phyloP scores from a whole-genome alignment of 2,888 invertebrate genomes.

The Trissolcus brochymenae region DNA sequence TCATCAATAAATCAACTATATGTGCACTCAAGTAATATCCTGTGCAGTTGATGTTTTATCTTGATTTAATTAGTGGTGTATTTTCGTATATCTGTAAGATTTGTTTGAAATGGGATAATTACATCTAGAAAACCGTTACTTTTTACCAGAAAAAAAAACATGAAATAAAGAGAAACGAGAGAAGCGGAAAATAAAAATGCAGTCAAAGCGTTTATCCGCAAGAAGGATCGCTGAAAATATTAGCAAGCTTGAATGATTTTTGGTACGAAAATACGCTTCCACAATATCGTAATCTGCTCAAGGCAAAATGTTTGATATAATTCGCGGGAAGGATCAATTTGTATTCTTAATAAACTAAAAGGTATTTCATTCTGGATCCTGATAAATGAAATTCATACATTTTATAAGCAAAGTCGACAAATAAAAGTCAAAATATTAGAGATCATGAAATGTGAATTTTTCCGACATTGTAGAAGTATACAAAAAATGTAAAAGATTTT shows the following conservation, averaged over 20 bases:
- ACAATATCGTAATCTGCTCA: slow-evolving; percentile 29
- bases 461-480: too few species aligned
- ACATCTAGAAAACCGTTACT: background rate
- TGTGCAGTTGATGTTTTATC: too few species aligned
- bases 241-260: slow-evolving; percentile 26
- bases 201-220: slow-evolving; percentile 8
- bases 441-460: too few species aligned
- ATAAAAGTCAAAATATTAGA: too few species aligned
- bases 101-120: too few species aligned
- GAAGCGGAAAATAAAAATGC: slow-evolving; percentile 6
- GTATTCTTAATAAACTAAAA: slow-evolving; percentile 9
- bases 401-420: too few species aligned
- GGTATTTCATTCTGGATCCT: too few species aligned
- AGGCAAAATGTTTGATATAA: slow-evolving; percentile 20
- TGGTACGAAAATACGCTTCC: slow-evolving; percentile 10
- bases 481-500: too few species aligned
- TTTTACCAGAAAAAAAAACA: background rate
- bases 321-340: slow-evolving; percentile 26
- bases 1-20: slow-evolving; percentile 17
- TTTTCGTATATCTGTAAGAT: too few species aligned
- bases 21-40: too few species aligned
- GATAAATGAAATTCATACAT: too few species aligned
- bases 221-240: slow-evolving; percentile 22
- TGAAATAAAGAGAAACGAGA: background rate
- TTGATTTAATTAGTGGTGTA: too few species aligned